Conservation (phyloP, 2,797 vertebrate genomes). For the Falco naumanni region DNA sequence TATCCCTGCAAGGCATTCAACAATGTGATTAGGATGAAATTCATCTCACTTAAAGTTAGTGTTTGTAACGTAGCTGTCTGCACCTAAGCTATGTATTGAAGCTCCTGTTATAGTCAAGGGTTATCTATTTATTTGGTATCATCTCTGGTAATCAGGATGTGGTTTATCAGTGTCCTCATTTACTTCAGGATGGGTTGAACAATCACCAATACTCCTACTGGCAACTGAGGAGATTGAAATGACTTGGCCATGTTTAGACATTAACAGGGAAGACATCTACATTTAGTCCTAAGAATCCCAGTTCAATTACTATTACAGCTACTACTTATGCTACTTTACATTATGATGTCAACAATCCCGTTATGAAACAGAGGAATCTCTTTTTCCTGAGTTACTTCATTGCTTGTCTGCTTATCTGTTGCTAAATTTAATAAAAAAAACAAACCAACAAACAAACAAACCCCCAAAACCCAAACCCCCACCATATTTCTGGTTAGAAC, state of each 20-base stretch:
- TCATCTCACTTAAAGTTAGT: neutral
- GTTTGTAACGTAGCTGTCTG: neutral
- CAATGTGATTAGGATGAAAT: neutral
- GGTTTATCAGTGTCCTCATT: neutral
- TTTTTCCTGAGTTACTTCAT: neutral
- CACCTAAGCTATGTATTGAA: neutral
- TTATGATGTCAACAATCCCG: neutral
- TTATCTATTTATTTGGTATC: neutral
- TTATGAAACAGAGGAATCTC: neutral
- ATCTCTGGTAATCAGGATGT: neutral
- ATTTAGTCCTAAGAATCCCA: neutral
- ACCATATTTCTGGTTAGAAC: neutral
- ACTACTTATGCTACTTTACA: neutral
- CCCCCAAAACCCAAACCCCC: neutral
- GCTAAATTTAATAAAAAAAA: neutral
- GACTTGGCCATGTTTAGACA: neutral
- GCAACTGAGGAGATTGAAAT: neutral
- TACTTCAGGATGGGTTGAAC: neutral
- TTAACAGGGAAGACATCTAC: neutral
- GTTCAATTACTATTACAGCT: neutral
- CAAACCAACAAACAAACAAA: too few species aligned
- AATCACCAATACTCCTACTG: neutral
- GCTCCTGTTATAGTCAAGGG: neutral
- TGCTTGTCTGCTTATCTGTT: neutral
- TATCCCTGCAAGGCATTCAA: neutral